Conservation (phyloP, 1,140 invertebrate genomes). For the Drosophila lowei region DNA sequence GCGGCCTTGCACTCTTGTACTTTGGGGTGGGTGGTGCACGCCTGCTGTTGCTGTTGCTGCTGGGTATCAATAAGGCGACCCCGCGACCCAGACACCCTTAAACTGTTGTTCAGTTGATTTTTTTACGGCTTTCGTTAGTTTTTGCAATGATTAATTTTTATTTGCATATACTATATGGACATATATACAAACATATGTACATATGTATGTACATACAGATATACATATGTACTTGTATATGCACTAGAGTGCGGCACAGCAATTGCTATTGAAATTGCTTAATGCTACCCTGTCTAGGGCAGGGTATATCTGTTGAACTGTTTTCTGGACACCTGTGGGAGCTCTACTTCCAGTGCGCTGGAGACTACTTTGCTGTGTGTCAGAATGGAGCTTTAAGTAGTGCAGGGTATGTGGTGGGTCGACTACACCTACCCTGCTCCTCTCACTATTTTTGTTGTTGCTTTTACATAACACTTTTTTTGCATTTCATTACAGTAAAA, state of each 20-base stretch:
- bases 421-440: background rate
- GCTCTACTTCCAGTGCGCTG: too few relatives aligned
- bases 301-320: background rate
- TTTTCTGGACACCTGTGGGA: too few relatives aligned
- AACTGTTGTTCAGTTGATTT: conserved; percentile 44
- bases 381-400: conserved; percentile 1
- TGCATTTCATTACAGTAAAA: conserved; percentile 68
- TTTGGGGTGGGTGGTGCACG: background rate
- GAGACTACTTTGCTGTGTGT: too few relatives aligned
- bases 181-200: conserved; percentile 5
- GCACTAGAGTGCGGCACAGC: conserved; percentile 38
- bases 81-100: conserved; percentile 4
- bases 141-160: conserved; percentile 69
- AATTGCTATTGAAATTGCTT: conserved; percentile 68
- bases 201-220: conserved; percentile 7
- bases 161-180: conserved; percentile 51
- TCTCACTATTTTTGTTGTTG: conserved; percentile 10
- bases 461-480: conserved; percentile 74
- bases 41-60: background rate
- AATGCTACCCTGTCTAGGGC: too few relatives aligned
- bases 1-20: too few relatives aligned
- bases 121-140: conserved; percentile 64
- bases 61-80: conserved; percentile 28
- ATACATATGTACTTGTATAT: conserved; percentile 30
- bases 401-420: conserved; percentile 11